Conservation (phyloP, 2,888 invertebrate genomes). For the Adineta ricciae region DNA sequence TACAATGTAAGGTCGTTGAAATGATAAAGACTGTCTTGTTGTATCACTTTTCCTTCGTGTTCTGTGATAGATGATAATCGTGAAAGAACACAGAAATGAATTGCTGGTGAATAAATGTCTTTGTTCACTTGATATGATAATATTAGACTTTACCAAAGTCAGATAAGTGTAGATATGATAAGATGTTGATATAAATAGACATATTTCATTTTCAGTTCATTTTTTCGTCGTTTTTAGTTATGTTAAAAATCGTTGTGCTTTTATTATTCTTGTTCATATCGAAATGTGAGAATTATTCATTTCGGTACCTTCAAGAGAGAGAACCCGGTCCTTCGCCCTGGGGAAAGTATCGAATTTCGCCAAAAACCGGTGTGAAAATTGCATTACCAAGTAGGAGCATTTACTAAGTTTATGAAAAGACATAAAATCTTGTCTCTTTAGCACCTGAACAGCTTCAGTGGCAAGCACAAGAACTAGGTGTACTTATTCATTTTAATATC, state of each 20-base stretch:
- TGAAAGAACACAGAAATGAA: too few relatives aligned
- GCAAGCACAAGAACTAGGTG: constrained; percentile 15
- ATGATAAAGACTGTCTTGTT: too few relatives aligned
- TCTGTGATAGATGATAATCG: too few relatives aligned
- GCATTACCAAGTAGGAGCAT: neutral
- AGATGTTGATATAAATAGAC: too few relatives aligned
- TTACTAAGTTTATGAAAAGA: neutral
- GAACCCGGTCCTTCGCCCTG: neutral
- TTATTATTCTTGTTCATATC: neutral
- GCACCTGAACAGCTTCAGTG: neutral
- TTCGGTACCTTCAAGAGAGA: neutral
- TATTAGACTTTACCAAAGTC: too few relatives aligned
- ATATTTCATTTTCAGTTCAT: too few relatives aligned
- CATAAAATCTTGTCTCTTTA: neutral
- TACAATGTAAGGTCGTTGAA: too few relatives aligned
- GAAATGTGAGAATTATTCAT: neutral
- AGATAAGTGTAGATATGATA: too few relatives aligned
- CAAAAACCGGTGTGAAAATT: neutral
- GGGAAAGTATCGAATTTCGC: neutral
- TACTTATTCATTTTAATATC: constrained; percentile 10
- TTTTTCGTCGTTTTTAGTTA: too few relatives aligned
- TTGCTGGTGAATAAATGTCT: too few relatives aligned
- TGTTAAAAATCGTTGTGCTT: neutral
- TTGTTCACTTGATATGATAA: too few relatives aligned
- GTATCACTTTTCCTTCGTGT: too few relatives aligned